Evolutionary conservation across 2,797 vertebrate genomes (phyloP).

Genomic region (Tinamus major): DNA sequence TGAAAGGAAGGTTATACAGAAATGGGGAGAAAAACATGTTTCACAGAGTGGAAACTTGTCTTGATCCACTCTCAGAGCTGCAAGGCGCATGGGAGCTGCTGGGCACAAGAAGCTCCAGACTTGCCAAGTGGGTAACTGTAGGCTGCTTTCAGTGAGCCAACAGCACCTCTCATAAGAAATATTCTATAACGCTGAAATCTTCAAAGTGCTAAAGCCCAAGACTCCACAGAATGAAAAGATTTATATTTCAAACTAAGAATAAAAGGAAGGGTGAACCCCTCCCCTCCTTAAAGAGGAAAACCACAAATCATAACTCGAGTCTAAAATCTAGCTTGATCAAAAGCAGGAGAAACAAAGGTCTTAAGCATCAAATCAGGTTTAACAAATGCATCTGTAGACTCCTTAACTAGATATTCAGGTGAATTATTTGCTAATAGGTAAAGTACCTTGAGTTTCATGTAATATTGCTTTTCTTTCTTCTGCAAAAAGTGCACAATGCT

Average conservation of each 20-base stretch:
- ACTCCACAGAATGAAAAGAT: not conserved
- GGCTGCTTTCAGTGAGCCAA: not conserved
- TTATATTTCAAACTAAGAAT: not conserved
- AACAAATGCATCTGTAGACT: not conserved
- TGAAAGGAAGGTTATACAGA: not conserved
- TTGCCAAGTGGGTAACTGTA: not conserved
- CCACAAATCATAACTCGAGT: not conserved
- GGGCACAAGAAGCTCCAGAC: accelerated
- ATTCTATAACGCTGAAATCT: not conserved
- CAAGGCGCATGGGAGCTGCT: not conserved
- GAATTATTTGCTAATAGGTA: not conserved
- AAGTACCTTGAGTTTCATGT: not conserved
- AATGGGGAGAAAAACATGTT: accelerated
- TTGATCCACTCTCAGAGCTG: not conserved
- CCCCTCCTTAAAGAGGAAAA: not conserved
- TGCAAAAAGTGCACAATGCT: not conserved
- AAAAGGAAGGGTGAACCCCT: not conserved
- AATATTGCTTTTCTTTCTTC: not conserved
- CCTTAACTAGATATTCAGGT: not conserved
- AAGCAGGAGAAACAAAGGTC: not conserved
- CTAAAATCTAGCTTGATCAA: not conserved
- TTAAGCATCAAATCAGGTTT: not conserved
- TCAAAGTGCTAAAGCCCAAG: not conserved
- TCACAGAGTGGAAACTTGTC: not conserved
- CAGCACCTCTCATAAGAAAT: not conserved